phyloP scores from a whole-genome alignment of 1,140 invertebrate species.

The Lerema accius region DNA sequence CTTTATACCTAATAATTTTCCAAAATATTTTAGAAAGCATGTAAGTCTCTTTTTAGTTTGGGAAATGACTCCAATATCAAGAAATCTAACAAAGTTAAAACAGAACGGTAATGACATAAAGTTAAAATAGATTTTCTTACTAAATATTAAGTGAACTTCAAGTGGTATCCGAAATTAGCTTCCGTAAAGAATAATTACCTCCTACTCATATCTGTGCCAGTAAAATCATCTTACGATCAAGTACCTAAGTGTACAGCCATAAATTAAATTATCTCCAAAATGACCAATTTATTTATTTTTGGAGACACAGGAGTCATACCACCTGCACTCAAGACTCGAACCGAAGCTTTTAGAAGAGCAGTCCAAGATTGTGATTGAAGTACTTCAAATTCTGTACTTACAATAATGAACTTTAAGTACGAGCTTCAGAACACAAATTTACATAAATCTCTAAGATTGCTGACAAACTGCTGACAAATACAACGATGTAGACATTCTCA shows the following conservation, averaged over 20 bases:
- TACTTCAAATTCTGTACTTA: constrained; percentile 54
- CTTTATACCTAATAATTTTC: no score
- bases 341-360: constrained; percentile 72
- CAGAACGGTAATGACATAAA: no score
- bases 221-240: constrained; percentile 19
- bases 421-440: constrained; percentile 22
- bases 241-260: constrained; percentile 10
- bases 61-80: no score
- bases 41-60: no score
- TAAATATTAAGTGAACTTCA: not conserved
- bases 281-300: constrained; percentile 79
- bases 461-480: constrained; percentile 46
- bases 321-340: constrained; percentile 74
- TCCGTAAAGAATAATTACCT: not conserved
- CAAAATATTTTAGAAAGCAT: no score
- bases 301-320: constrained; percentile 74
- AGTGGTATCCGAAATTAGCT: not conserved
- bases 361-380: constrained; percentile 61
- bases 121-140: no score
- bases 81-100: no score
- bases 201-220: constrained; percentile 1
- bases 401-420: constrained; percentile 37
- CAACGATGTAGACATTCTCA: not conserved
- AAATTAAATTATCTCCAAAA: constrained; percentile 61
- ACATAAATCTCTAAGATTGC: constrained; percentile 11